Evolutionary conservation across 92 coral and sea anemone species (phyloP).

Genomic region (Palythoa caribaeorum): DNA sequence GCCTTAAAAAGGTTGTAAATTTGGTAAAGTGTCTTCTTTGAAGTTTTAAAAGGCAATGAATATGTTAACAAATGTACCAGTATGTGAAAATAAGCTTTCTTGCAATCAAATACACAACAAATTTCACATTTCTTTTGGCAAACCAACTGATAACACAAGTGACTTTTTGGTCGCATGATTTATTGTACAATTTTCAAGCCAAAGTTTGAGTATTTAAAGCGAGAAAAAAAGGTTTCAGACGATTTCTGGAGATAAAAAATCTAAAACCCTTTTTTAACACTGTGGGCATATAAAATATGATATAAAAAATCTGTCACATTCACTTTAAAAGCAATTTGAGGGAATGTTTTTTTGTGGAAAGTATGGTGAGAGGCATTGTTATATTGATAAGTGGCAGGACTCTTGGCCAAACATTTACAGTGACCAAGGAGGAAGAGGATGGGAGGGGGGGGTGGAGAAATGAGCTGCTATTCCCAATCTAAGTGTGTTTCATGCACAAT

Average conservation of each 20-base stretch:
- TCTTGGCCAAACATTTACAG: too few species aligned
- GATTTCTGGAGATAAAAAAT: too few species aligned
- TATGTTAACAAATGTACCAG: not conserved
- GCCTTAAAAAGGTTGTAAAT: not conserved
- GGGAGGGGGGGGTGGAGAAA: not conserved
- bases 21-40: not conserved
- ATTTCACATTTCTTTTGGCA: not conserved
- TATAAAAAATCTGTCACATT: not conserved
- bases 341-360: too few species aligned
- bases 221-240: too few species aligned
- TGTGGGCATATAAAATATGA: too few species aligned
- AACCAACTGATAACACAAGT: too few species aligned
- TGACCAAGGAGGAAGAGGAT: not conserved
- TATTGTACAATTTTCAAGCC: too few species aligned
- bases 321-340: not conserved
- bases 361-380: too few species aligned
- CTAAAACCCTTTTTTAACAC: too few species aligned
- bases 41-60: conserved; percentile 8
- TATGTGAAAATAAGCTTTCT: not conserved
- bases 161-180: too few species aligned
- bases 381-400: too few species aligned
- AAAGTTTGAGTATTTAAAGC: too few species aligned
- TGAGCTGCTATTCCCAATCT: not conserved
- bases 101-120: not conserved
- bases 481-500: not conserved